Percentiles rank a stretch among this genome's conserved stretches.
These are phyloP conservation scores for Schizopygopsis pylzovi DNA, from an alignment of 2,797 vertebrate genomes.

Conservation along the genomic window DNA sequence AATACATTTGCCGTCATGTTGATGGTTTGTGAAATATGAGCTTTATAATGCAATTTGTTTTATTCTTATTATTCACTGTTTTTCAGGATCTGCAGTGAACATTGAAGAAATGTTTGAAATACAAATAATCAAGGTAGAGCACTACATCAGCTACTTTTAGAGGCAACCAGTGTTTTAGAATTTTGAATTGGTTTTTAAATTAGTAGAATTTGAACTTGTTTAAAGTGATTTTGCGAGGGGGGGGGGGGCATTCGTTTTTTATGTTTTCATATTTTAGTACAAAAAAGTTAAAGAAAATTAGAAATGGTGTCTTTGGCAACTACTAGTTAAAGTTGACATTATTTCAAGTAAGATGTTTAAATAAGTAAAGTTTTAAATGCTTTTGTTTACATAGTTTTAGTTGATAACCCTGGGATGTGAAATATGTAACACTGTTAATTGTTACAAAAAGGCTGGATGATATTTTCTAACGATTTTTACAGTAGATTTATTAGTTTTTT, in stretches of 20 bases:
- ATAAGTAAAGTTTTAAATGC: too few relatives aligned
- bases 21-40: too few relatives aligned
- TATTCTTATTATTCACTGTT: neutral
- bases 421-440: neutral
- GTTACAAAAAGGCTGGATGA: neutral
- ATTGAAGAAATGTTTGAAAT: slow-evolving; percentile 65
- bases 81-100: slow-evolving; percentile 47
- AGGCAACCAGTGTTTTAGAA: neutral
- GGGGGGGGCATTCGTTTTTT: too few relatives aligned
- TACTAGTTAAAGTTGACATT: too few relatives aligned
- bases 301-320: neutral
- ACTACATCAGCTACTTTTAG: neutral
- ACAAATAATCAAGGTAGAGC: slow-evolving; percentile 70
- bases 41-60: neutral
- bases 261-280: neutral
- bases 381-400: neutral
- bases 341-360: neutral
- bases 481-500: neutral
- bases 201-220: too few relatives aligned
- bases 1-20: neutral
- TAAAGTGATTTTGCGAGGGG: too few relatives aligned
- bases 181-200: neutral
- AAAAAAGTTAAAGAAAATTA: neutral
- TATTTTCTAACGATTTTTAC: neutral
- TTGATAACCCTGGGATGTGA: neutral